Conservation (phyloP, 2,113 vertebrate species). For the Trachemys scripta region DNA sequence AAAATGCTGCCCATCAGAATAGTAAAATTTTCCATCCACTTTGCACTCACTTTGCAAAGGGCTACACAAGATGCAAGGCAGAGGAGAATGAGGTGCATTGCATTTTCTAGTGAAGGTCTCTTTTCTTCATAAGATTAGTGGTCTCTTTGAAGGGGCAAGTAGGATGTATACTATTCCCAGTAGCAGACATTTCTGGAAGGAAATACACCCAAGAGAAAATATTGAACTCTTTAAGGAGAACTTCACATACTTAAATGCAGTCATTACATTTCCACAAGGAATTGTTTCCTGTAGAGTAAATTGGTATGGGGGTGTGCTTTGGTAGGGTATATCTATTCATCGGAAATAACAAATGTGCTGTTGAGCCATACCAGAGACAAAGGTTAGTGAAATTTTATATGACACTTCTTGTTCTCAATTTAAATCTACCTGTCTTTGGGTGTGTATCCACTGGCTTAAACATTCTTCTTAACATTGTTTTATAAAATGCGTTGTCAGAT, state of each 20-base stretch:
- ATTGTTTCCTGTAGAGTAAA: not conserved
- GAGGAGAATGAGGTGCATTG: not conserved
- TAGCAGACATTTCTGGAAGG: slow-evolving; percentile 1
- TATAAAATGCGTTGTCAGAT: not conserved
- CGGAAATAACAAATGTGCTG: not conserved
- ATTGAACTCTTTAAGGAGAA: not conserved
- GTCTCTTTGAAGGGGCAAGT: slow-evolving; percentile 60
- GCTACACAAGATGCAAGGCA: not conserved
- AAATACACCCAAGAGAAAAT: slow-evolving; percentile 44
- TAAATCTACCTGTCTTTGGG: not conserved
- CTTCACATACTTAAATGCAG: slow-evolving; percentile 45
- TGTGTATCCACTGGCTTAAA: slow-evolving; percentile 9
- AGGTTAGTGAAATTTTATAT: not conserved
- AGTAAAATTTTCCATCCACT: not conserved
- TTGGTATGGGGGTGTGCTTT: not conserved
- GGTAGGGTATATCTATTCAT: not conserved
- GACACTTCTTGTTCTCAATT: not conserved
- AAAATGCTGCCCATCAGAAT: not conserved
- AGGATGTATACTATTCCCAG: slow-evolving; percentile 47
- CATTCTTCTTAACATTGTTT: slow-evolving; percentile 50
- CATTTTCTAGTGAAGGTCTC: slow-evolving; percentile 57
- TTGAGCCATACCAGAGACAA: not conserved
- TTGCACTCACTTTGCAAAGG: not conserved
- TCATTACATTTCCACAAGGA: slow-evolving; percentile 66
- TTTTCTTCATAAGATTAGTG: slow-evolving; percentile 35